Evolutionary conservation across 2,888 invertebrate species (phyloP), one percentile per base, ranked within the genome.

Genomic region (Lordiphosa andalusiaca): DNA sequence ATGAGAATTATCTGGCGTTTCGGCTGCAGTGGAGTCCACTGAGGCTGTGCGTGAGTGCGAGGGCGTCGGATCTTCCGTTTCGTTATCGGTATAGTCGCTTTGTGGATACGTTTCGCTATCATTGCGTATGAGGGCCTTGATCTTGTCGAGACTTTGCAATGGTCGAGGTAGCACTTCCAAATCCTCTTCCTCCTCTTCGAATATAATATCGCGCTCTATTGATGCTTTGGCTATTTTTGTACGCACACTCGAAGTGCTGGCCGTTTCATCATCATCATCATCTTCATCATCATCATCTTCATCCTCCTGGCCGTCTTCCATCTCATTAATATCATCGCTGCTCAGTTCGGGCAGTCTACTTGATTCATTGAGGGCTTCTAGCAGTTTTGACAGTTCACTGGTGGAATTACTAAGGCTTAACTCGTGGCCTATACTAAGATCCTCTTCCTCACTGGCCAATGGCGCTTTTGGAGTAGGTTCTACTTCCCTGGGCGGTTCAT

Each of bases 181-280:
- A 6, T 51, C 40, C 5, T 55, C 57, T 16, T 50, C 39, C 35
- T 68, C 61, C 16, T 73, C 63, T 13, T 67, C 44, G 10, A 59
- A 10, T 3, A 84, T 82, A 12, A 77, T 67, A 12, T 84, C 80
- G 13, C 84, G 67, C 41, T 84, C 80, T 2, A 80, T 68, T 1
- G 80, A 80, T 4, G 84, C 82, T 25, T 80, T 84, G 52, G 80
- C 78, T 61, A 80, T 80, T 53, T 84, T 80, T 0, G 80, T 80
- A 30, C 51, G 81, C 0, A 73, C 67, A 63, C 84, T 80, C 0
- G 84, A 80, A 0, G 71, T 83, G 50, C 80, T 84, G 0, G 68
- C 67, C 4, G 72, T 74, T n/a, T 80, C 84, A 44, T 84, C 74
- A 10, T 81, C 73, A 16, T 80, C 67, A 9, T 73, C 59, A 16